Evolutionary conservation across 2,888 invertebrate genomes (phyloP).

Genomic region (Melinopterus prodromus): DNA sequence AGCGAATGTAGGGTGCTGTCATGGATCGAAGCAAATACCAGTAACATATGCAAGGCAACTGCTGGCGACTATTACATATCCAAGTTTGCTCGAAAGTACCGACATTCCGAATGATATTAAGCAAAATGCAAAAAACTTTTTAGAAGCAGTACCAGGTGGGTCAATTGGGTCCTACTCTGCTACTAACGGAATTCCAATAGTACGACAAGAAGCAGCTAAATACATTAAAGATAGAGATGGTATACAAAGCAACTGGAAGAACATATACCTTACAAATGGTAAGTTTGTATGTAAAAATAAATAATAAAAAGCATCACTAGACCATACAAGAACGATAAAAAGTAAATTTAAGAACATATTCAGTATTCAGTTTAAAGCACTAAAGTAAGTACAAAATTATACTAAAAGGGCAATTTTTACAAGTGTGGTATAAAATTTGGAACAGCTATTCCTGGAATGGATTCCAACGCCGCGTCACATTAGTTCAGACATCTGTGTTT

Average conservation of each 20-base stretch:
- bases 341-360: too few species aligned
- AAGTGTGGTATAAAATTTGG: too few species aligned
- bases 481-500: too few species aligned
- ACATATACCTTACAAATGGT: slow-evolving; percentile 73
- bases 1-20: slow-evolving; percentile 96
- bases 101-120: slow-evolving; percentile 84
- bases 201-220: slow-evolving; percentile 82
- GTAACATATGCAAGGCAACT: slow-evolving; percentile 94
- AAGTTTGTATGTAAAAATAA: background rate
- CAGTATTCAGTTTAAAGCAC: too few species aligned
- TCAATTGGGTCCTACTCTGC: slow-evolving; percentile 88
- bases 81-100: slow-evolving; percentile 71
- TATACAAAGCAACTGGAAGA: slow-evolving; percentile 70
- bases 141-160: slow-evolving; percentile 73
- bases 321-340: too few species aligned
- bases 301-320: background rate
- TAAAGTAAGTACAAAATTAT: too few species aligned
- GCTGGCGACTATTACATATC: slow-evolving; percentile 76
- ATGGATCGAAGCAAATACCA: slow-evolving; percentile 92
- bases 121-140: slow-evolving; percentile 69
- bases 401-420: too few species aligned
- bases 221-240: slow-evolving; percentile 85
- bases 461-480: too few species aligned
- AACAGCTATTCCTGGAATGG: too few species aligned
- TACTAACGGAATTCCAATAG: slow-evolving; percentile 84